A percentile compares a stretch with the other conserved stretches of the same genome.
These are phyloP conservation scores for Acanthacorydalis orientalis DNA, from an alignment of 2,888 invertebrate species.

Conservation along the genomic window DNA sequence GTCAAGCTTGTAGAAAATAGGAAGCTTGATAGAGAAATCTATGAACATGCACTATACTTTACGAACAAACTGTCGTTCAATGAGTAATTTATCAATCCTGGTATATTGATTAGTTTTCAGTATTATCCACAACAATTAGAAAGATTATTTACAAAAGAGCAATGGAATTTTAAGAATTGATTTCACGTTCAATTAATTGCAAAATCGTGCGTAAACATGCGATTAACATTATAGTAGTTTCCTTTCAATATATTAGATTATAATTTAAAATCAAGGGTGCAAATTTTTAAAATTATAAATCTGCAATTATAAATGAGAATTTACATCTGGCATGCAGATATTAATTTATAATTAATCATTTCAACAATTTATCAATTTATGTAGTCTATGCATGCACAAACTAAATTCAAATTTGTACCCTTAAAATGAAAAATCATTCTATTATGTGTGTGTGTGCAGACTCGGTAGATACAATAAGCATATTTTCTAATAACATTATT, in stretches of 20 bases:
- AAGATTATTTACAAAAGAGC: too few species aligned
- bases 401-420: slow-evolving; percentile 5
- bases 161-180: too few species aligned
- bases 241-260: not conserved
- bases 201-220: too few species aligned
- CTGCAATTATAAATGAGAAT: too few species aligned
- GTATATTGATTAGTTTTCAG: too few species aligned
- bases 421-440: not conserved
- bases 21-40: slow-evolving; percentile 20
- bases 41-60: slow-evolving; percentile 21
- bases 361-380: not conserved
- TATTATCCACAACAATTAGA: too few species aligned
- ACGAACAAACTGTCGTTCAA: too few species aligned
- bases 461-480: not conserved
- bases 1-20: slow-evolving; percentile 25
- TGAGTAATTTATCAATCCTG: too few species aligned
- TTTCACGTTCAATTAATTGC: too few species aligned
- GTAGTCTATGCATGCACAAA: slow-evolving; percentile 1
- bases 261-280: not conserved
- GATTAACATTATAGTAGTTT: not conserved
- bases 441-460: not conserved
- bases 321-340: not conserved
- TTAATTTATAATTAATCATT: not conserved
- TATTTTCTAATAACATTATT: too few species aligned
- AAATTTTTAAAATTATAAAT: not conserved